Percentiles rank a stretch among this genome's conserved stretches.
phyloP scores from a whole-genome alignment of 2,888 invertebrate species.

The Oxycera nigricornis region DNA sequence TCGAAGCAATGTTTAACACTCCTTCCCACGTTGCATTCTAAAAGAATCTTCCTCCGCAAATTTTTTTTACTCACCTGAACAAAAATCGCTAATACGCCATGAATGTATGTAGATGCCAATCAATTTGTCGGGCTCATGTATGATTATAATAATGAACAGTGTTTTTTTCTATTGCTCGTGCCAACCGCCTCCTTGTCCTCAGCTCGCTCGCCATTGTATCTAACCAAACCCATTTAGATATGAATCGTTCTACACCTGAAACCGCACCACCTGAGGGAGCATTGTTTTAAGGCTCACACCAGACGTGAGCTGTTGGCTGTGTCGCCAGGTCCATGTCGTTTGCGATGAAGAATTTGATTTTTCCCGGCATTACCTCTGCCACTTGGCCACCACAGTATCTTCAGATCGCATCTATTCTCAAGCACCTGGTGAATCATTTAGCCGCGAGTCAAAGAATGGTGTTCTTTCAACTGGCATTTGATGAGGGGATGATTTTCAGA shows the following conservation, averaged over 20 bases:
- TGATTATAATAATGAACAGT: slow-evolving; percentile 15
- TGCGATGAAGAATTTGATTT: neutral
- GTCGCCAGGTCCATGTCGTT: neutral
- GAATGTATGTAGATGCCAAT: slow-evolving; percentile 2
- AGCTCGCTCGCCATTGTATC: neutral
- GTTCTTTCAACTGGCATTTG: neutral
- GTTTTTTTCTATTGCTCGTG: neutral
- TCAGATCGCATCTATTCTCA: neutral
- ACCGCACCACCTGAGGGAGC: slow-evolving; percentile 11
- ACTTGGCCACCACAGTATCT: slow-evolving; percentile 11
- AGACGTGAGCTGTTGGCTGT: neutral
- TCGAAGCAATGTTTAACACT: too few species aligned
- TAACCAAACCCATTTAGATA: slow-evolving; percentile 6
- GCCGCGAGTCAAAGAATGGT: neutral
- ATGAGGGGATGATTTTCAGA: neutral
- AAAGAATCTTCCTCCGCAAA: neutral
- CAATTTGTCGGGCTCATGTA: neutral
- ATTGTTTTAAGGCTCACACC: neutral
- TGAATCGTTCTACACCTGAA: slow-evolving; percentile 2
- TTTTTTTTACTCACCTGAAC: neutral
- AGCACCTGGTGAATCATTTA: slow-evolving; percentile 5
- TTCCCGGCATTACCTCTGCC: neutral
- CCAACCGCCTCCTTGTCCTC: neutral
- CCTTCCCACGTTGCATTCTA: neutral
- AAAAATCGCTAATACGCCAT: neutral